Evolutionary conservation across 2,888 invertebrate genomes (phyloP), one percentile per base, ranked within the genome.

Genomic region (Phanerotoma sp.): DNA sequence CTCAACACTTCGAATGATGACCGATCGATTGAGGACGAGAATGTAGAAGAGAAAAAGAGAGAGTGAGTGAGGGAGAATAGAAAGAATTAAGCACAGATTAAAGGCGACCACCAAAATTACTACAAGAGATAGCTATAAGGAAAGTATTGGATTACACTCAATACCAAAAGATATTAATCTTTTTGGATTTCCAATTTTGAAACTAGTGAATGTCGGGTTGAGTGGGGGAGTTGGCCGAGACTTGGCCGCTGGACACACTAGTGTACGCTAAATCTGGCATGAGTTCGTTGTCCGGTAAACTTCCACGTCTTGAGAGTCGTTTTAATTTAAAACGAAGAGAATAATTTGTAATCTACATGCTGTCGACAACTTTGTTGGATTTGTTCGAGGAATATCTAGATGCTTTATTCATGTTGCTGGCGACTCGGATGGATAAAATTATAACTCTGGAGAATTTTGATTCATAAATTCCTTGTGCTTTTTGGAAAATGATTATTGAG

Each of bases 271-370:
- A 57, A 59, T 59, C 56, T 55, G 49, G 49, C 44, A 41, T 51
- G 57, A 44, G 60, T 60, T 60, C 60, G 57, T 52, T 53, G 57
- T 21, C 60, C 60, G 32, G 50, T 54, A 59, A 51, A 50, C 47
- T 56, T 47, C 20, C 56, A 51, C 32, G 40, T 30, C 10, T n/a
- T n/a, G n/a, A n/a, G n/a, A n/a, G n/a, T n/a, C n/a, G n/a, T n/a
- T n/a, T n/a, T n/a, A n/a, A n/a, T n/a, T n/a, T n/a, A n/a, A n/a
- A n/a, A n/a, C n/a, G n/a, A n/a, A n/a, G n/a, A n/a, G n/a, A n/a
- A n/a, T n/a, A n/a, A n/a, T n/a, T n/a, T n/a, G n/a, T n/a, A n/a
- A n/a, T n/a, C n/a, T n/a, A n/a, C n/a, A n/a, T n/a, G n/a, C n/a
- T n/a, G n/a, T n/a, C n/a, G n/a, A n/a, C n/a, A n/a, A n/a, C n/a